Conservation (phyloP, 2,113 vertebrate genomes). For the Cariama cristata region DNA sequence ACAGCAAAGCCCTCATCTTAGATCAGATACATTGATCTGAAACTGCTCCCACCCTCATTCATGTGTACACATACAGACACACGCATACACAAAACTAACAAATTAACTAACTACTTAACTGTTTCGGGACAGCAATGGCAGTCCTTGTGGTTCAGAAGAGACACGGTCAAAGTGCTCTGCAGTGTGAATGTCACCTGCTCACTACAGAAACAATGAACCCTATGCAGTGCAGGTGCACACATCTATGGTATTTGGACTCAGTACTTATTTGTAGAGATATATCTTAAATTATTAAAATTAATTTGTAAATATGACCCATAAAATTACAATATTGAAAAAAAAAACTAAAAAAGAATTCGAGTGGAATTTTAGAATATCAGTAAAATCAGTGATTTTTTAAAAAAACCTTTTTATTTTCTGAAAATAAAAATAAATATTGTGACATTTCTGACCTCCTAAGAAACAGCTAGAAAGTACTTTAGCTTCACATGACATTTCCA, state of each 20-base stretch:
- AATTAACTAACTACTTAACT: background rate
- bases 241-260: background rate
- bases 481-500: background rate
- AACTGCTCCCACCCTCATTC: background rate
- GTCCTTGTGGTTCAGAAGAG: background rate
- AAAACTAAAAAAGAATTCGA: no score
- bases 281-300: background rate
- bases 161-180: background rate
- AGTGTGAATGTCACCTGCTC: background rate
- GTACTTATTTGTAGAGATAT: background rate
- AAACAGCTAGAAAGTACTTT: background rate
- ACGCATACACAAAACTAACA: no score
- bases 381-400: background rate
- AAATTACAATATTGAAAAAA: background rate
- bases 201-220: background rate
- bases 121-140: background rate
- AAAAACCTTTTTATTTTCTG: background rate
- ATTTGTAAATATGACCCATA: background rate
- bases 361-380: background rate
- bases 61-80: no score
- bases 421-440: background rate
- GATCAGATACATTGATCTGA: background rate
- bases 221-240: accelerated
- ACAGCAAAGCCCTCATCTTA: background rate
- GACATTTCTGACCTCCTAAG: background rate